Base-by-base conservation (phyloP, 2,797 vertebrate genomes). In the Acipenser ruthenus region DNA sequence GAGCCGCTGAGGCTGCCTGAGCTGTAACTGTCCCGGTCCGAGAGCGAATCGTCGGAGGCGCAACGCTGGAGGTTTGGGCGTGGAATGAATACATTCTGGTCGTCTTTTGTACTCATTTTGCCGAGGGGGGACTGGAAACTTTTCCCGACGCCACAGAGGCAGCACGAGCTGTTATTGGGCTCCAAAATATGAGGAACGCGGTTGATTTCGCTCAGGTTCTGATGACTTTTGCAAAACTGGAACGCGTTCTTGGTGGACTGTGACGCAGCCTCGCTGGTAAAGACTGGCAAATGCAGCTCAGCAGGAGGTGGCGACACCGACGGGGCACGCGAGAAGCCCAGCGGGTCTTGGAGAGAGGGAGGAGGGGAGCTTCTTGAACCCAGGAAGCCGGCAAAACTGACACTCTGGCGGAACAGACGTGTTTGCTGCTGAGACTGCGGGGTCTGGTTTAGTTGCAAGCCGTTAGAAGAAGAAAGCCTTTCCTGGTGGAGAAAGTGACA, bases 401-500 rank as follows among this genome's bases (percentile, higher is more conserved):
- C 74, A 50, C 92, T 94, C 72, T 95, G 93, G 12, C 92, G 91
- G 1, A 95, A 79, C 64, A 84, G 79, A 6, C 91, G 89, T 0
- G 82, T 74, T 10, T 76, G 87, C 50, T 85, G 80, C 63, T 79
- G 74, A 58, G 61, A 52, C 8, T 13, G 64, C 7, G 78, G 66
- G 7, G 61, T 4, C n/a, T 84, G 68, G 51, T 66, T 66, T 15
- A 74, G 75, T 71, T 81, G 83, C 76, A 81, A 85, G 55, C 68
- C 47, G 0, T 80, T 71, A 6, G 78, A 15, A 0, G 73, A 75
- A 50, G 70, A 74, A 50, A 69, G 66, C 68, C 85, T 87, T 13
- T 91, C 87, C 68, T 94, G 93, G 60, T 96, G 94, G 77, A 96
- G 90, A 79, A 96, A 96, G 83, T 96, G 93, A 80, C 94, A 96